These are phyloP conservation scores for Alitta virens DNA, from an alignment of 2,888 invertebrate genomes.

Conservation along the genomic window DNA sequence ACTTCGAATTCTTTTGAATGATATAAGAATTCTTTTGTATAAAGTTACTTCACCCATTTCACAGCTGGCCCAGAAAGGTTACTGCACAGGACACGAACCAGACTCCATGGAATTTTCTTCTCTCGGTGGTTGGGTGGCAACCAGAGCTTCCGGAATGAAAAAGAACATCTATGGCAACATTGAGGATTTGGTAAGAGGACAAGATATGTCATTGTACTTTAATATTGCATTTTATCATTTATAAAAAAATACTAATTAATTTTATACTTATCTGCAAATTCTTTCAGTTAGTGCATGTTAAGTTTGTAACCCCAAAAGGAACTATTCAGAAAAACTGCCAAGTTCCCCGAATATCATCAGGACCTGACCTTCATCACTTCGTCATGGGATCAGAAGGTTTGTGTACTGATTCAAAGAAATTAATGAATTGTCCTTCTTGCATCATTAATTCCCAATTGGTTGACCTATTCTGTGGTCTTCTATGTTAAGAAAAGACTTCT, in stretches of 20 bases:
- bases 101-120: conserved; percentile 91
- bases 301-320: conserved; percentile 81
- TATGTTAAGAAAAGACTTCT: no score
- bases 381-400: conserved; percentile 86
- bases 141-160: conserved; percentile 98
- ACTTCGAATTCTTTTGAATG: no score
- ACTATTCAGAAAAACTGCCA: conserved; percentile 79
- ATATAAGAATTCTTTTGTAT: no score
- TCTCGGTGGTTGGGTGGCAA: conserved; percentile 96
- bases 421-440: no score
- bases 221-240: background rate
- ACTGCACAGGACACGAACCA: conserved; percentile 91
- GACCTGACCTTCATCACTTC: conserved; percentile 91
- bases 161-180: conserved; percentile 98
- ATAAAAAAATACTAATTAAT: no score
- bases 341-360: conserved; percentile 82
- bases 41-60: no score
- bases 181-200: conserved; percentile 66
- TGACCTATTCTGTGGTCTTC: no score
- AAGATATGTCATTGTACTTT: background rate
- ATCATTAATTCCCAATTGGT: no score
- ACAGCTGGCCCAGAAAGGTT: conserved; percentile 72
- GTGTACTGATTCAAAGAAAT: no score
- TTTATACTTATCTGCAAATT: no score
- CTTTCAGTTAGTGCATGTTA: conserved; percentile 73